Base-by-base conservation (phyloP, 1,140 invertebrate species). In the Gonatopus flavifemur region DNA sequence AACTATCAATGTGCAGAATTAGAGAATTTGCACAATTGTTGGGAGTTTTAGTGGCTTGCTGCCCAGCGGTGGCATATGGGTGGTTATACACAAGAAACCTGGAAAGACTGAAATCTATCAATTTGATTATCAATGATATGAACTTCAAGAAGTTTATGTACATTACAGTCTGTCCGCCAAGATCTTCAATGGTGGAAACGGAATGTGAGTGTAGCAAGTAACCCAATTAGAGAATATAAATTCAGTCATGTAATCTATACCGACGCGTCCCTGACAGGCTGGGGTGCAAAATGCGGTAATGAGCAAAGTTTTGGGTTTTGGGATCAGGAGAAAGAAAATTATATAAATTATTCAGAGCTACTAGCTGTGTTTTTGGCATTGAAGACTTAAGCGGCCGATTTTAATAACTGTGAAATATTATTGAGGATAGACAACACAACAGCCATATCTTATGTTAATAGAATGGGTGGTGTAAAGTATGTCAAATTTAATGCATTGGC, bases 391-490 rank as follows among this genome's bases (percentile, higher is more conserved):
- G 48, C 24, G 5, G 12, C 21, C 16, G 2, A 36, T 12, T 22
- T 28, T 2, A 18, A 32, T 36, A 46, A 62, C 25, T 58, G 64
- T 66, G 65, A 71, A 16, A 52, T 60, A 12, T 36, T 63, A 2
- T 15, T 63, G 3, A 41, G 57, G 20, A 48, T 64, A 0, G 52
- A 61, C 16, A 61, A 59, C 35, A 50, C 36, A 1, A 25, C 47
- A 0, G 38, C 38, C 2, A 49, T 49, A 7, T 1, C 38, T 3
- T 49, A 49, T 8, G 55, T 61, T 9, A 61, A 61, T 36, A 16
- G 19, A 8, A 16, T 18, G 8, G 48, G 48, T 1, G 43, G 53
- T 7, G 12, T 52, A 0, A 35, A 38, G 37, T 35, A 41, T 7
- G 10, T 22, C 8, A 35, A 52, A 4, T 9, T 57, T 3, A 48